These are phyloP conservation scores for Podilymbus podiceps DNA, from an alignment of 2,113 vertebrate genomes.

Conservation along the genomic window DNA sequence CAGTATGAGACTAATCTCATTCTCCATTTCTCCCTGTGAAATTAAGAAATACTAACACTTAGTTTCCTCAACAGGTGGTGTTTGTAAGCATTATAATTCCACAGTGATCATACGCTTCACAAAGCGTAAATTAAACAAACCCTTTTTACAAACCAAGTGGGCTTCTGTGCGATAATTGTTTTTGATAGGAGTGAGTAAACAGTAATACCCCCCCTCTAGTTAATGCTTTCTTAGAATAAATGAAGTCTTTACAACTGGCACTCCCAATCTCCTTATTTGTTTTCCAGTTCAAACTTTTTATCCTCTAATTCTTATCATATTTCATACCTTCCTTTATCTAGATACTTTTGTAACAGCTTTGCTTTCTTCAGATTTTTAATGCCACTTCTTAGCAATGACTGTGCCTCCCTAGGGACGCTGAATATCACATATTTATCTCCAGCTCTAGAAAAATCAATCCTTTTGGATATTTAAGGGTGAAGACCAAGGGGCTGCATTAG, in stretches of 20 bases:
- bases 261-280: neutral
- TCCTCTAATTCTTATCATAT: neutral
- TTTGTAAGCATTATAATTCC: neutral
- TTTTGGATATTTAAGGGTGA: neutral
- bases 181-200: neutral
- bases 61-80: neutral
- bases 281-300: neutral
- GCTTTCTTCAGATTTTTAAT: neutral
- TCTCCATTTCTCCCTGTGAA: neutral
- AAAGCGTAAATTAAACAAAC: conserved; percentile 13
- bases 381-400: neutral
- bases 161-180: neutral
- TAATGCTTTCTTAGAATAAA: neutral
- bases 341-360: neutral
- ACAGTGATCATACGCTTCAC: neutral
- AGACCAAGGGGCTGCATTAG: neutral
- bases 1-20: neutral
- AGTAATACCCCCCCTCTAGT: neutral
- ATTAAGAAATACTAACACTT: conserved; percentile 3
- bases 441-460: neutral
- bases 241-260: neutral
- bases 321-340: neutral
- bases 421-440: neutral
- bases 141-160: neutral
- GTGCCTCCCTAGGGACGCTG: neutral